Conservation (phyloP, 2,113 vertebrate genomes). For the Equus przewalskii region DNA sequence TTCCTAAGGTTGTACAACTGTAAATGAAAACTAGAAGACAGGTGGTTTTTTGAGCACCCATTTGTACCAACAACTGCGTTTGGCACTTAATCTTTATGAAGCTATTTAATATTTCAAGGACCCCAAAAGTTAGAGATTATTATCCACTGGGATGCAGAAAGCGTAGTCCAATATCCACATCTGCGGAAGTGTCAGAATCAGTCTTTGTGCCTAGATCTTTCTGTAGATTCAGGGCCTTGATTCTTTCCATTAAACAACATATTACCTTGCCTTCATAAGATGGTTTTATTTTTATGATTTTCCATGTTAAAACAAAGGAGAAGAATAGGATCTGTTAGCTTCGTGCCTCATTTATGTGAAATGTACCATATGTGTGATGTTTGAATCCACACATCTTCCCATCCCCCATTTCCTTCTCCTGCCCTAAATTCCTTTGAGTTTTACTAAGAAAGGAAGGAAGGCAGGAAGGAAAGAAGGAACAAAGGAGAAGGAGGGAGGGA, state of each 20-base stretch:
- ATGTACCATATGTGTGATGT: neutral
- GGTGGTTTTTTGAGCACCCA: neutral
- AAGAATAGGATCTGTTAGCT: neutral
- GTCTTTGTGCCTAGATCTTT: neutral
- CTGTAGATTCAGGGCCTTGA: neutral
- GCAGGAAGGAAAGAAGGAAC: neutral
- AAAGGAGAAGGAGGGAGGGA: neutral
- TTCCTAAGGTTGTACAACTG: neutral
- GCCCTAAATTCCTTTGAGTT: slow-evolving; percentile 51
- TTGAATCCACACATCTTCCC: neutral
- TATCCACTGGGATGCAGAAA: neutral
- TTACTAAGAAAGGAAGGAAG: slow-evolving; percentile 66
- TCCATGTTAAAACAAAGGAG: neutral
- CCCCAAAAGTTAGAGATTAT: neutral
- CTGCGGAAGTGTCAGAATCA: neutral
- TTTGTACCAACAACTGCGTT: neutral
- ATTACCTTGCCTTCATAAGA: neutral
- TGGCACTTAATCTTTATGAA: neutral
- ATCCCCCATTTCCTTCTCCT: slow-evolving; percentile 56
- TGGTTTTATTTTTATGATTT: neutral
- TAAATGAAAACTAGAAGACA: neutral
- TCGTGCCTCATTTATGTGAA: neutral
- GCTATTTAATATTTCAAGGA: neutral
- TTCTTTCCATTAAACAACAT: neutral
- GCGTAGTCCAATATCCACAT: neutral